Base-by-base conservation (phyloP, 1,140 invertebrate genomes). In the Drosophila parabipectinata region DNA sequence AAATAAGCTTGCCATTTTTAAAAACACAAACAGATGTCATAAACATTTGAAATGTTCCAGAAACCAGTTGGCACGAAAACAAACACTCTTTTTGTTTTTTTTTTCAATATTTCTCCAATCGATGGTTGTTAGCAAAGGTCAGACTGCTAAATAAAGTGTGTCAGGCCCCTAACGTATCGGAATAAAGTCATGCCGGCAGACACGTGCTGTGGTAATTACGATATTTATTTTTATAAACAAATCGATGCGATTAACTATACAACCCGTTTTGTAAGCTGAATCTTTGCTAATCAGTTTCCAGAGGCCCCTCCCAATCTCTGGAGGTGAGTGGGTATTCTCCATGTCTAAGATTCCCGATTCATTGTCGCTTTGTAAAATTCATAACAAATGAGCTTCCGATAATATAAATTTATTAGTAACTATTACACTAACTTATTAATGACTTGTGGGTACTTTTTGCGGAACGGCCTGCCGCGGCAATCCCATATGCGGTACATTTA, bases 201-300 rank as follows among this genome's bases (percentile, higher is more conserved):
- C 62, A 67, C 63, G 50, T 69, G 62, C 62, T 55, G 26, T 37
- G 28, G 34, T 30, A 55, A 66, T 37, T 68, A 26, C 10, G 47
- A 48, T n/a, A 37, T 47, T 47, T n/a, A 12, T 44, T 63, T 63
- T 18, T 18, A 37, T 56, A 55, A 69, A 68, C 44, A 69, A 55
- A 18, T 18, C 62, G 30, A 30, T 48, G 14, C 26, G 26, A 26
- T 52, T 34, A 26, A 52, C 18, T 18, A 26, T 60, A 44, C 62
- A 64, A 66, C 62, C 34, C 24, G 62, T 66, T 66, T 61, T 15
- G 28, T 39, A n/a, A 55, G 41, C 6, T n/a, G 30, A 12, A 34
- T 12, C 15, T 30, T 2, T 39, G 66, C 63, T 69, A 69, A 69
- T 69, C 52, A 41, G 37, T 62, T 62, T 47, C 9, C 12, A 14